Percentiles rank a stretch among this genome's conserved stretches.
These are phyloP conservation scores for Stylophora pistillata DNA, from an alignment of 64 coral and sea anemone genomes.

Conservation along the genomic window DNA sequence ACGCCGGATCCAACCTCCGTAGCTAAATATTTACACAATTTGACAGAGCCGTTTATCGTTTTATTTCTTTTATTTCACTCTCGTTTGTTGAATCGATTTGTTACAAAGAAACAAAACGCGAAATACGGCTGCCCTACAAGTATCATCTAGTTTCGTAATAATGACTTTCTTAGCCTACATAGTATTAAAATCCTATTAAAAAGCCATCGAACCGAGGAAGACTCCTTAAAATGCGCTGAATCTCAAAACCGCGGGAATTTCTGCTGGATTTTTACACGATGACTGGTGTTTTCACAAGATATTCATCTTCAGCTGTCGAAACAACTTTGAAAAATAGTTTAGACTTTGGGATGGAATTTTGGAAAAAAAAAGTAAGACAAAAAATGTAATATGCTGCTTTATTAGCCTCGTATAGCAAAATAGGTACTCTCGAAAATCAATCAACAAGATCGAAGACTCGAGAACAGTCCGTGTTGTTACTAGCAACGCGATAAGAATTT, in stretches of 20 bases:
- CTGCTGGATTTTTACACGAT: background rate
- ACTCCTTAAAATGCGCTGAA: background rate
- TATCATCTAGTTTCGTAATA: background rate
- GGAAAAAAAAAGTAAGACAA: background rate
- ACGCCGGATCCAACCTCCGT: background rate
- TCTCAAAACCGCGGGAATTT: background rate
- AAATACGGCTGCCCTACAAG: background rate
- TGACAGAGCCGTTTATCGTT: background rate
- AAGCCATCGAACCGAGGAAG: background rate
- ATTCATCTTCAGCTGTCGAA: background rate
- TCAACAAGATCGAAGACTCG: constrained; percentile 27
- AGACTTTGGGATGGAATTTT: constrained; percentile 19
- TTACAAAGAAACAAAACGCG: background rate
- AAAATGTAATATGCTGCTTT: background rate
- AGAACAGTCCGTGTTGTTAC: background rate
- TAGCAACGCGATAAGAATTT: constrained; percentile 17
- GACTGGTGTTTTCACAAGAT: background rate
- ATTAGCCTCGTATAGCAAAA: background rate
- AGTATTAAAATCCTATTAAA: background rate
- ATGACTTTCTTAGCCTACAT: background rate
- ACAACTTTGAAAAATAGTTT: background rate
- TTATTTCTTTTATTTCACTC: background rate
- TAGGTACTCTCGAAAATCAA: constrained; percentile 1
- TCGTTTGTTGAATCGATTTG: background rate
- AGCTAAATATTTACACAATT: background rate